Conservation (phyloP, 2,888 invertebrate species). For the Drosophila gaucha region DNA sequence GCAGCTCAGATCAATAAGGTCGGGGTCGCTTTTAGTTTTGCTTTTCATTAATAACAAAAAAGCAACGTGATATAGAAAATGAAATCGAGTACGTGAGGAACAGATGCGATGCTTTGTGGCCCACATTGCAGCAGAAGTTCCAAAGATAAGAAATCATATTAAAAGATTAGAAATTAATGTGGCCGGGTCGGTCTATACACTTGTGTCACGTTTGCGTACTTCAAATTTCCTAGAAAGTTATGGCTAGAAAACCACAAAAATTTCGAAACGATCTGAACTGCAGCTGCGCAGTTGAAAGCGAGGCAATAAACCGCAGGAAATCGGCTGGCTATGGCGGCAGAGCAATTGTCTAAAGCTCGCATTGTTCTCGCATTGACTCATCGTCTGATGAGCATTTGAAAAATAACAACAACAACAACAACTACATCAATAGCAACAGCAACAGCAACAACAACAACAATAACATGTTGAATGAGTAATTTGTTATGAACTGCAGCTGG, state of each 20-base stretch:
- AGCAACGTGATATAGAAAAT: slow-evolving; percentile 47
- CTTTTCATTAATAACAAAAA: not conserved
- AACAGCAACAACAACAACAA: slow-evolving; percentile 1
- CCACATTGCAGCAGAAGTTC: slow-evolving; percentile 39
- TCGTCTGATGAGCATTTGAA: slow-evolving; percentile 32
- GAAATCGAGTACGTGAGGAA: slow-evolving; percentile 66
- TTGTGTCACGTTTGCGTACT: slow-evolving; percentile 68
- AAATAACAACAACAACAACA: slow-evolving; percentile 2
- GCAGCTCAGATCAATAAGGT: slow-evolving; percentile 50
- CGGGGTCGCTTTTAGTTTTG: slow-evolving; percentile 46
- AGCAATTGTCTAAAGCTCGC: slow-evolving; percentile 26
- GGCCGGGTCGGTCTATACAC: slow-evolving; percentile 5
- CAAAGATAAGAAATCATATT: slow-evolving; percentile 59
- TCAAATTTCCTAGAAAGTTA: slow-evolving; percentile 69
- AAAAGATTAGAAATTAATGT: slow-evolving; percentile 66
- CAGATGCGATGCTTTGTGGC: slow-evolving; percentile 23
- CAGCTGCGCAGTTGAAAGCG: slow-evolving; percentile 47
- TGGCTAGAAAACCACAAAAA: slow-evolving; percentile 46
- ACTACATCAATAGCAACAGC: slow-evolving; percentile 1
- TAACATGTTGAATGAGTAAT: slow-evolving; percentile 31
- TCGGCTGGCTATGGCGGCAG: slow-evolving; percentile 11
- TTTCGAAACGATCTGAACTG: slow-evolving; percentile 46
- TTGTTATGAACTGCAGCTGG: slow-evolving; percentile 30
- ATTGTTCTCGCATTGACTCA: slow-evolving; percentile 64
- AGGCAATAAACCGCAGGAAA: slow-evolving; percentile 53